Percentiles rank a stretch among this genome's conserved stretches.
phyloP scores from a whole-genome alignment of 2,113 vertebrate genomes.

The Dermatemys mawii region DNA sequence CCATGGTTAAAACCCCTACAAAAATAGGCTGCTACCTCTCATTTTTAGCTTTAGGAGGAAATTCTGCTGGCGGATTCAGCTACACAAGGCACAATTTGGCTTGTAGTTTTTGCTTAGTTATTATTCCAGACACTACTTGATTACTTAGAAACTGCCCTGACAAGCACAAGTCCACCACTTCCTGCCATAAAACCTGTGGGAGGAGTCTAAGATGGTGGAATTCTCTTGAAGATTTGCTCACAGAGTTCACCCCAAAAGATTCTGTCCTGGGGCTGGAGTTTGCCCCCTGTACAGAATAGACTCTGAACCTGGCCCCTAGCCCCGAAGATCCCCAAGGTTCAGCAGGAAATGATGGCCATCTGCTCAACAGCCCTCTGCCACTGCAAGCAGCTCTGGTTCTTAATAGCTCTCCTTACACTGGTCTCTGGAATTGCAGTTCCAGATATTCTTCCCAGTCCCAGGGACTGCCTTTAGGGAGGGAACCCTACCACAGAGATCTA shows the following conservation, averaged over 20 bases:
- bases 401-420: not conserved
- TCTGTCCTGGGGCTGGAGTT: not conserved
- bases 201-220: not conserved
- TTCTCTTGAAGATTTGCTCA: not conserved
- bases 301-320: not conserved
- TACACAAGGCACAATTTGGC: not conserved
- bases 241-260: not conserved
- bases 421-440: not conserved
- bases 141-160: not conserved
- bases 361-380: not conserved
- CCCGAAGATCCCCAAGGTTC: not conserved
- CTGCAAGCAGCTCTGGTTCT: not conserved
- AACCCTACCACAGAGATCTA: not conserved
- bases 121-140: not conserved
- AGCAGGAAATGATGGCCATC: not conserved
- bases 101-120: not conserved
- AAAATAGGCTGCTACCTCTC: not conserved
- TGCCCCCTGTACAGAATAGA: not conserved
- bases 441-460: not conserved
- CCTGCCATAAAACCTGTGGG: not conserved
- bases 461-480: not conserved
- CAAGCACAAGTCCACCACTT: not conserved
- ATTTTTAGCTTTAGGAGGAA: not conserved
- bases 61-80: not conserved
- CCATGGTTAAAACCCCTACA: not conserved